Percentiles rank a stretch among this genome's conserved stretches.
Conservation (phyloP, 2,113 vertebrate species). For the Carettochelys insculpta region DNA sequence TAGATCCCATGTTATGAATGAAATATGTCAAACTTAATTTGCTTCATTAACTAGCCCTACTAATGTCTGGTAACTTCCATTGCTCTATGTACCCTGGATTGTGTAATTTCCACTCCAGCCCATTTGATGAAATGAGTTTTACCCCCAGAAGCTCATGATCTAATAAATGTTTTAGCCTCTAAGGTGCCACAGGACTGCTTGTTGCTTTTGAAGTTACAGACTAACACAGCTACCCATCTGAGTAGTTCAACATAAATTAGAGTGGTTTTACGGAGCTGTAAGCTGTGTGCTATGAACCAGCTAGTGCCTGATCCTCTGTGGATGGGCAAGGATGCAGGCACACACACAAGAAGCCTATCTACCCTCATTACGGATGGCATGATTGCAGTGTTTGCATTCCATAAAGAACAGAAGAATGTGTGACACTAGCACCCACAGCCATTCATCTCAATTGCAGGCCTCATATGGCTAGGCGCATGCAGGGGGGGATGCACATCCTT, state of each 20-base stretch:
- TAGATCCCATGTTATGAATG: no score
- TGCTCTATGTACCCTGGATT: no score
- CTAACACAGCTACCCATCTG: no score
- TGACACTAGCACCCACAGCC: not conserved
- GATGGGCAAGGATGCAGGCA: not conserved
- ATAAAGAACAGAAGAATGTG: not conserved
- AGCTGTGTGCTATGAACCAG: not conserved
- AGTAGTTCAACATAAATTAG: not conserved
- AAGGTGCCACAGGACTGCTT: no score
- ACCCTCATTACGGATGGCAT: not conserved
- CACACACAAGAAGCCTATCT: not conserved
- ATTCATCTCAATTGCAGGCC: not conserved
- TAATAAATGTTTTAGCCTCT: no score
- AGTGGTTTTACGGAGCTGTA: not conserved
- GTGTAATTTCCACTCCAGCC: no score
- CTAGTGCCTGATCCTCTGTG: not conserved
- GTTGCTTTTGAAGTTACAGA: no score
- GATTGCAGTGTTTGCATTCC: not conserved
- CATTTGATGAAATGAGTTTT: no score
- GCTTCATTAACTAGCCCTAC: no score
- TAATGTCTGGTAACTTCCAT: no score
- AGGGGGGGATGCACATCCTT: not conserved
- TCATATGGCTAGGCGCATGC: not conserved
- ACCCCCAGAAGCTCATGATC: no score
- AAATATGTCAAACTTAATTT: no score